Evolutionary conservation across 2,797 vertebrate species (phyloP), one percentile per base, ranked within the genome.

Genomic region (Chiropotes sagulatus): DNA sequence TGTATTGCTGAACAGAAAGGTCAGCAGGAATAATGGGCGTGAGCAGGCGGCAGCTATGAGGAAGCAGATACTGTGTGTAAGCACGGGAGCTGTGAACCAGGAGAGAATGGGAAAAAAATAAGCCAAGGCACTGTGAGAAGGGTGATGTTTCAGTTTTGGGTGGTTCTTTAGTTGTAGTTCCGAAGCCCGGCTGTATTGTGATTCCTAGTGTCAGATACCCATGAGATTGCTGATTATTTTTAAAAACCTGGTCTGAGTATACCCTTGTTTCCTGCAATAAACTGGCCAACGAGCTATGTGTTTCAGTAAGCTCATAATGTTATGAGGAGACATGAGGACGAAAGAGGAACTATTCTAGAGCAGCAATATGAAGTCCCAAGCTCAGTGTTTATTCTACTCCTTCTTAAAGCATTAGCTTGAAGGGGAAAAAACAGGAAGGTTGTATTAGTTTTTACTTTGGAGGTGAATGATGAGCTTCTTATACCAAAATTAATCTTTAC

Each of bases 241-340:
- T 44, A 84, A n/a, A 93, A 44, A 33, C 24, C 28, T 79, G 41
- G 17, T 54, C 24, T 79, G 64, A 93, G 54, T 46, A 58, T 96
- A 78, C 24, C 30, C 17, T 19, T 41, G 79, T 82, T 95, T 97
- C 50, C 50, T 92, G 30, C 79, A 86, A 88, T 82, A 87, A 96
- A 64, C 0, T 80, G 75, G 48, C 17, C 44, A 78, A 87, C 82
- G 33, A 33, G 10, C 41, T 76, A 26, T 24, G 17, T 82, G 36
- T 88, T 97, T 48, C 58, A 87, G 78, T 20, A 97, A 90, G 76
- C 28, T 97, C 91, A 54, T 11, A 70, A 24, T n/a, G 41, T 87
- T 67, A 30, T 50, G 75, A 58, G 7, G 46, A 87, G 26, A 82
- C 41, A 52, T n/a, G 44, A 90, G 64, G 90, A 90, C 87, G 83